These are phyloP conservation scores for Platichthys flesus DNA, from an alignment of 2,113 vertebrate genomes.

Conservation along the genomic window DNA sequence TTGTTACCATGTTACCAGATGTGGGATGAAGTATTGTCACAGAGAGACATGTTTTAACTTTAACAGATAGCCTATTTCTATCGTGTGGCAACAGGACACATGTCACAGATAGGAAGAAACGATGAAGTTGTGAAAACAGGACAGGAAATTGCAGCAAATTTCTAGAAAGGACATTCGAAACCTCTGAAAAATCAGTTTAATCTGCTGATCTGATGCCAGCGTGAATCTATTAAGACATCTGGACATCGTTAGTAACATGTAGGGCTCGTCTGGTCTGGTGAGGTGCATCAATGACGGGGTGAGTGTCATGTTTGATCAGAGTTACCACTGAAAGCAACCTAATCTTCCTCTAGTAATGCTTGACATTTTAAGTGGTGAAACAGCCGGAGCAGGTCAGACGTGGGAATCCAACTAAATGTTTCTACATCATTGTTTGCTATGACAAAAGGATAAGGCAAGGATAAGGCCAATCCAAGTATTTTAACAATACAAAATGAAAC, in stretches of 20 bases:
- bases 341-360: background rate
- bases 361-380: slow-evolving; percentile 1
- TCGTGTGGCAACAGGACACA: slow-evolving; percentile 76
- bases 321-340: slow-evolving; percentile 2
- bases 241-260: background rate
- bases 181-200: slow-evolving; percentile 33
- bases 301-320: background rate
- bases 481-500: no score
- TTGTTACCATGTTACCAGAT: slow-evolving; percentile 14
- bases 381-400: no score
- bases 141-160: slow-evolving; percentile 82
- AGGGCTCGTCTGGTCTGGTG: background rate
- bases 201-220: background rate
- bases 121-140: slow-evolving; percentile 80
- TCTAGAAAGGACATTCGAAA: slow-evolving; percentile 56
- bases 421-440: no score
- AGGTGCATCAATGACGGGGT: no score
- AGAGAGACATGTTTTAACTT: slow-evolving; percentile 8
- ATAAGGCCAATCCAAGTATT: no score
- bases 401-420: background rate
- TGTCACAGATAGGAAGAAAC: slow-evolving; percentile 72
- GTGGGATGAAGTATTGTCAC: background rate
- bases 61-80: slow-evolving; percentile 62
- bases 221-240: slow-evolving; percentile 16
- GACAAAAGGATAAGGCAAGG: no score